These are phyloP conservation scores for Ectobius pallidus DNA, from an alignment of 2,888 invertebrate species.

Conservation along the genomic window DNA sequence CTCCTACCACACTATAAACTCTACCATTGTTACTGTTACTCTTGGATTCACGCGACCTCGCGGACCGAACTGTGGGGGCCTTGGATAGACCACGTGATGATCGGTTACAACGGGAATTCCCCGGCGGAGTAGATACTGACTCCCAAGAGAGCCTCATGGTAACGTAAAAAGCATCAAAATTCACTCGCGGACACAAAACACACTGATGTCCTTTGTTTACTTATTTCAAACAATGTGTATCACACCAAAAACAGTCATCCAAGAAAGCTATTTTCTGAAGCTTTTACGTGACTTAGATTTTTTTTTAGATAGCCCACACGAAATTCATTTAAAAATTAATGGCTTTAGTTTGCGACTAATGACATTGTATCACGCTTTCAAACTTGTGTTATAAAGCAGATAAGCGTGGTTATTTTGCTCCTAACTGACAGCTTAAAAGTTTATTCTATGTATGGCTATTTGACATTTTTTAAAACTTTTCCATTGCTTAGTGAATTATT, in stretches of 20 bases:
- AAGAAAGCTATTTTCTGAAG: neutral
- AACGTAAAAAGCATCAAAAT: neutral
- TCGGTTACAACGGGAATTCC: neutral
- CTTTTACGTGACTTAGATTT: too few species aligned
- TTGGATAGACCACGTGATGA: neutral
- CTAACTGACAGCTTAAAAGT: too few species aligned
- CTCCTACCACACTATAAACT: conserved; percentile 65
- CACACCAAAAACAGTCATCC: neutral
- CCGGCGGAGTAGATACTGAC: neutral
- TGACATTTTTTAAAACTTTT: too few species aligned
- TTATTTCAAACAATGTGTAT: neutral
- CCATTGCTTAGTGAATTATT: too few species aligned
- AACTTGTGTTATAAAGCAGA: neutral
- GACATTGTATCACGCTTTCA: neutral
- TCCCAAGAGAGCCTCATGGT: conserved; percentile 7
- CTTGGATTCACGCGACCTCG: neutral
- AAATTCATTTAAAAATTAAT: neutral
- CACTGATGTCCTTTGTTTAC: neutral
- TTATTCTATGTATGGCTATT: too few species aligned
- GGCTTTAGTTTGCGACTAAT: neutral
- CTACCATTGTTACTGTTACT: neutral
- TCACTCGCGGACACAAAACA: neutral
- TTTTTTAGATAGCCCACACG: neutral
- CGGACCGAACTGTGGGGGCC: neutral
- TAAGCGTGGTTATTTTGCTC: too few species aligned